Base-by-base conservation (phyloP, 1,140 invertebrate species). In the Rhynchophorus ferrugineus region DNA sequence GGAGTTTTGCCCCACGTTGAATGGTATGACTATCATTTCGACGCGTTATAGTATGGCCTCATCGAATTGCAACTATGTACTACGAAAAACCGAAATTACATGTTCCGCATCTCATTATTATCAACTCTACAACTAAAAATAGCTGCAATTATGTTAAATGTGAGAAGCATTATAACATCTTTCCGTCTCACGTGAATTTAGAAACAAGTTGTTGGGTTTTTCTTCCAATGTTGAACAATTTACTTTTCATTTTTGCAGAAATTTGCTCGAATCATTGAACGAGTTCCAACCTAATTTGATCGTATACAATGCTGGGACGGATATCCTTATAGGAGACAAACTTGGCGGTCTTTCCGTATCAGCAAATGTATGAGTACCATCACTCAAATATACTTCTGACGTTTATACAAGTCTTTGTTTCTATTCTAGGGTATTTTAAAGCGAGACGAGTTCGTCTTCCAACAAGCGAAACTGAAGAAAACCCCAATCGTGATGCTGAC, bases 291-390 rank as follows among this genome's bases (percentile, higher is more conserved):
- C 90, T 0, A 80, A 92, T 68, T 71, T 93, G 18, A 72, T 93
- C 36, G 76, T 93, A 18, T 94, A 91, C 66, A 92, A 92, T 72
- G 90, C 90, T 29, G 90, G 90, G 3, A 93, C 89, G 7, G 91
- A 93, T 71, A 78, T 89, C 21, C 69, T 93, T 19, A 73, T 80
- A 24, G 82, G 83, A 0, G 91, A 94, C 72, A 79, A 81, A 1
- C 70, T 93, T 1, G 90, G 90, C 3, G 69, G 73, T 33, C 66
- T 90, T 37, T 73, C 74, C 1, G 77, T 94, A 17, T 77, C 81
- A 42, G 71, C 82, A 56, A 65, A 76, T 60, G 79, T 80, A 78
- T 75, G 78, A 68, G 39, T 19, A 8, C 3, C 17, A 17, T 13
- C 37, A 7, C 2, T 17, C 19, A 8, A 41, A 16, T 18, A 13